Conservation (phyloP, 1,140 invertebrate species). For the Drosophila ohnishii region DNA sequence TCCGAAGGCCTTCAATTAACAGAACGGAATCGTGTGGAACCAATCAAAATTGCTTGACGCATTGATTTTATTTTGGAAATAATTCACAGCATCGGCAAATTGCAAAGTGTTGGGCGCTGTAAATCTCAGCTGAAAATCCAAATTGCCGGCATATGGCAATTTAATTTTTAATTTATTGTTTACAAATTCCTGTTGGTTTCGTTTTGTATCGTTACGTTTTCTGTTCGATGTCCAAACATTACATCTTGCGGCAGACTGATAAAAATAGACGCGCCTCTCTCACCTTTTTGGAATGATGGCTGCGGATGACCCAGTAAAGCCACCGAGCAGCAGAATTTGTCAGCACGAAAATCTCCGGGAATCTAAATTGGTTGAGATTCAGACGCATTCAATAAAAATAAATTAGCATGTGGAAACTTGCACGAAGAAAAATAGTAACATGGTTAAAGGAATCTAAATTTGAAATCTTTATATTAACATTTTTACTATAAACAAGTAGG, state of each 20-base stretch:
- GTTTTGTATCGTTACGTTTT: slow-evolving; percentile 33
- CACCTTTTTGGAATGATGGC: slow-evolving; percentile 48
- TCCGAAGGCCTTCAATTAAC: slow-evolving; percentile 64
- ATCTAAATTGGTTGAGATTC: slow-evolving; percentile 54
- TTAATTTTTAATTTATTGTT: slow-evolving; percentile 58
- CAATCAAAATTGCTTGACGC: slow-evolving; percentile 60
- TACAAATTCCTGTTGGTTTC: slow-evolving; percentile 50
- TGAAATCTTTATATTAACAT: background rate
- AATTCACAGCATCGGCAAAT: slow-evolving; percentile 54
- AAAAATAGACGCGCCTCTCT: slow-evolving; percentile 30
- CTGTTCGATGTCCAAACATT: slow-evolving; percentile 32
- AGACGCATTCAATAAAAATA: slow-evolving; percentile 58
- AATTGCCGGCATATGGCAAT: slow-evolving; percentile 60
- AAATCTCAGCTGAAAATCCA: slow-evolving; percentile 52
- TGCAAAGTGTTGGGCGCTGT: slow-evolving; percentile 47
- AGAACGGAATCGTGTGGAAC: slow-evolving; percentile 23
- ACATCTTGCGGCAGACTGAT: slow-evolving; percentile 46
- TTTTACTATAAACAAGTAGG: background rate
- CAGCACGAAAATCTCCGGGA: slow-evolving; percentile 28
- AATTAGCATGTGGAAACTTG: slow-evolving; percentile 34
- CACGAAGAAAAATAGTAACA: background rate
- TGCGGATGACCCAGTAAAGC: slow-evolving; percentile 46
- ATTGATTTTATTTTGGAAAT: slow-evolving; percentile 72
- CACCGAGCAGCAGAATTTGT: slow-evolving; percentile 14
- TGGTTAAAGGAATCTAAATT: background rate